Evolutionary conservation across 2,888 invertebrate genomes (phyloP), one percentile per base, ranked within the genome.

Genomic region (Dolomedes plantarius): DNA sequence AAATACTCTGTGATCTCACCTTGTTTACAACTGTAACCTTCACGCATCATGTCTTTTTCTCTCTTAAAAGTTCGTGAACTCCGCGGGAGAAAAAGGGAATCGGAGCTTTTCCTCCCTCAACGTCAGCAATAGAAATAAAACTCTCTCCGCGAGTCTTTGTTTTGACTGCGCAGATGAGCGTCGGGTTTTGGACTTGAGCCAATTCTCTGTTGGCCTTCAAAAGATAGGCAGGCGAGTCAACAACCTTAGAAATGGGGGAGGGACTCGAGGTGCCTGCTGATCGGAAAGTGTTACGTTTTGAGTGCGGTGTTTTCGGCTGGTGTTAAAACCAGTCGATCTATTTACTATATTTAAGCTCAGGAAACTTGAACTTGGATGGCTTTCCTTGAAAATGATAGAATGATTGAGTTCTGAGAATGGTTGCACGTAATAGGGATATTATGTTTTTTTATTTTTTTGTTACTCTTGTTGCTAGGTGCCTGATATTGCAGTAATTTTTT

Each of bases 131-230:
- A 46, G 46, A 46, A 13, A 16, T 11, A 46, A 46, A 46, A 46
- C 13, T 11, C 16, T 16, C 46, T 46, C 5, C 1, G 6, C 32
- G 13, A 31, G 27, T 69, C 72, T 77, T 83, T 83, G 77, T 83
- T 83, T 83, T 83, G 83, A 83, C 72, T 83, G 83, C 83, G 83
- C 83, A 83, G 65, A 77, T 16, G 29, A n/a, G 19, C 32, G 28
- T 11, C 27, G 32, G 13, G 72, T 67, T 32, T 71, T 83, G 83
- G 83, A 72, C 19, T 19, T 19, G 5, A 23, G 71, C 83, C 83
- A 83, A 76, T 32, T 50, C 16, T 36, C 16, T 2, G 27, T 64
- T 46, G 80, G 80, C 80, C 80, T 80, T 80, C 80, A 74, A 74
- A 74, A 74, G 27, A 56, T 62, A 71, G 80, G 28, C 39, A 46